phyloP scores from a whole-genome alignment of 1,140 invertebrate genomes.

The Euwallacea similis region DNA sequence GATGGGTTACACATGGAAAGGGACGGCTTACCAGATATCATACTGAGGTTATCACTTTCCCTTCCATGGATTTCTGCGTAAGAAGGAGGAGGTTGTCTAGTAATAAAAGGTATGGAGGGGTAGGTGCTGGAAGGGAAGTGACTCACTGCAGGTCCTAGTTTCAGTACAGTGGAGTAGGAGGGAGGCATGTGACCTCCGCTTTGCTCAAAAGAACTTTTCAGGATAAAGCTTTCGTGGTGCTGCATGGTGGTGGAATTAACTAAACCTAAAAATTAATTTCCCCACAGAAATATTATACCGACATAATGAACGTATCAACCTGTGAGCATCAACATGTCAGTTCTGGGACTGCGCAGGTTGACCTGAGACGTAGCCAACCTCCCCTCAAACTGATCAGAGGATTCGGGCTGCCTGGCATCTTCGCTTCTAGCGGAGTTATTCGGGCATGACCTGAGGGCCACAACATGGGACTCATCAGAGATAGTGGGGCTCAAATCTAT shows the following conservation, averaged over 20 bases:
- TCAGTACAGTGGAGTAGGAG: conserved; percentile 47
- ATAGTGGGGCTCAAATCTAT: not conserved
- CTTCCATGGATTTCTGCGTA: conserved; percentile 45
- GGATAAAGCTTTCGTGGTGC: conserved; percentile 19
- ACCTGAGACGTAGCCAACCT: not conserved
- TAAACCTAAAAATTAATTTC: conserved; percentile 8
- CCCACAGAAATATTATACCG: not conserved
- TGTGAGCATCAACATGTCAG: not conserved
- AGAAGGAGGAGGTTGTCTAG: conserved; percentile 45
- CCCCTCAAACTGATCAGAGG: not conserved
- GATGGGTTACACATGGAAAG: too few relatives aligned
- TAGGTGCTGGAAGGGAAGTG: conserved; percentile 23
- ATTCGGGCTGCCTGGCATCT: not conserved
- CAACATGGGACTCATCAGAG: not conserved
- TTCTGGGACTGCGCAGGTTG: not conserved
- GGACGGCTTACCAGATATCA: conserved; percentile 33
- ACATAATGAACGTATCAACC: not conserved
- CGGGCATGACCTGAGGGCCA: not conserved
- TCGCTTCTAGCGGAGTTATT: not conserved
- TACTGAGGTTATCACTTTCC: conserved; percentile 36
- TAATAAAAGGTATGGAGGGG: conserved; percentile 36
- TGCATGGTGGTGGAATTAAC: conserved; percentile 31
- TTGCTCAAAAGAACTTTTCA: not conserved
- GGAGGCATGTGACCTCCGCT: conserved; percentile 38
- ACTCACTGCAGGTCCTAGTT: conserved; percentile 35